These are phyloP conservation scores for Eonycteris spelaea DNA, from an alignment of 2,113 vertebrate species.

Conservation along the genomic window DNA sequence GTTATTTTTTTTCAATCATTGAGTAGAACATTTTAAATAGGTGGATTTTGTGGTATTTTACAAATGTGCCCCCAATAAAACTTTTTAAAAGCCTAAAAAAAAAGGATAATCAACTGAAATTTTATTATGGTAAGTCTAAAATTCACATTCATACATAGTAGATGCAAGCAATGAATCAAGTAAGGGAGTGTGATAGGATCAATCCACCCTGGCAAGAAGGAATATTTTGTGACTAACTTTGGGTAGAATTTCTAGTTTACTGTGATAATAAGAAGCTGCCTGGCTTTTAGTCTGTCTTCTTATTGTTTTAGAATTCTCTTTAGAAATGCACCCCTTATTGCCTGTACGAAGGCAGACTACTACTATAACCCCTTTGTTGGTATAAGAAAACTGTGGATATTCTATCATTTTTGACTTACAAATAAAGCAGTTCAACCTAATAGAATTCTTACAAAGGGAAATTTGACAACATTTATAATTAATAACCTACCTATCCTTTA, in stretches of 20 bases:
- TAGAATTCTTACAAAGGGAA: not conserved
- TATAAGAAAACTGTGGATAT: not conserved
- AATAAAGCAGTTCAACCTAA: not conserved
- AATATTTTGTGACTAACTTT: not conserved
- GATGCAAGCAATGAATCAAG: not conserved
- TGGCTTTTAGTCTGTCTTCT: not conserved
- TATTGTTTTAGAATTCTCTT: not conserved
- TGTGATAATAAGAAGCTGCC: not conserved
- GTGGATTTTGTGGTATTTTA: not conserved
- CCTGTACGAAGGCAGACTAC: not conserved
- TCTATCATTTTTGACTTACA: constrained; percentile 17
- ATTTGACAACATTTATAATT: constrained; percentile 24
- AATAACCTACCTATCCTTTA: constrained; percentile 12
- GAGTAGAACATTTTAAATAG: not conserved
- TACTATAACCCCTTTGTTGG: not conserved
- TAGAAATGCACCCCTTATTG: not conserved
- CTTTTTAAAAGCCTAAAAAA: not conserved
- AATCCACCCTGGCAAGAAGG: not conserved
- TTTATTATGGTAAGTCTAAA: not conserved
- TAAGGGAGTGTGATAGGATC: not conserved
- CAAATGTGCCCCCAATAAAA: not conserved
- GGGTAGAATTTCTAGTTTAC: not conserved
- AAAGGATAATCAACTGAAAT: not conserved
- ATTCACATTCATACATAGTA: not conserved
- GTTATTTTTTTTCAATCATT: not conserved